phyloP scores from a whole-genome alignment of 2,888 invertebrate genomes.

The Lasioglossum leucozonium region DNA sequence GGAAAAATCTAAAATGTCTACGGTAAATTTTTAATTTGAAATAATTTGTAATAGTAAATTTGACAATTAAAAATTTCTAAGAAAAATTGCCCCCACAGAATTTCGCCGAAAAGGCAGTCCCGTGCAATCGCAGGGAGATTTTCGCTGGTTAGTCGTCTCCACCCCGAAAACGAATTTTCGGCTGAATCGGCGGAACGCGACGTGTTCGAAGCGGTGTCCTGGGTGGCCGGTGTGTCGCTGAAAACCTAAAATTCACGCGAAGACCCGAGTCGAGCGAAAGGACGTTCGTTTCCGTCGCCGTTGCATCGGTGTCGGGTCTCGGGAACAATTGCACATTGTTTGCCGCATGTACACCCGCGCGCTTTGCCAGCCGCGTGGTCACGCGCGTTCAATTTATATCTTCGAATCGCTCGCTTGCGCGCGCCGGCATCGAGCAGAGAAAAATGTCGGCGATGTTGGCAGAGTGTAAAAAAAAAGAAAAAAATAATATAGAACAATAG shows the following conservation, averaged over 20 bases:
- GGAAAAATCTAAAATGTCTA: too few relatives aligned
- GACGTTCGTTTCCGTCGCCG: neutral
- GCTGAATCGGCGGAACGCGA: neutral
- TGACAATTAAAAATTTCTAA: too few relatives aligned
- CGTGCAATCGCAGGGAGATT: too few relatives aligned
- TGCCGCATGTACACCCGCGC: constrained; percentile 4
- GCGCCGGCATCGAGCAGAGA: neutral
- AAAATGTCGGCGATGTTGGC: neutral
- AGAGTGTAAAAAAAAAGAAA: neutral
- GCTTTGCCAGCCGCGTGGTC: constrained; percentile 18
- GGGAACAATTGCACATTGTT: constrained; percentile 2
- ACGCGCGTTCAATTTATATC: constrained; percentile 45
- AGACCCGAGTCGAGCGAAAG: neutral
- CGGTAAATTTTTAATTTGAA: too few relatives aligned
- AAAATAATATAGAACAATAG: too few relatives aligned
- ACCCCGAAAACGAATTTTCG: neutral
- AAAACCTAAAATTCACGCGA: neutral
- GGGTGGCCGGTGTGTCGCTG: neutral
- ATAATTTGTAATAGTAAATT: too few relatives aligned
- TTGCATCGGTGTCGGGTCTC: neutral
- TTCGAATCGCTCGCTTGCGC: constrained; percentile 7
- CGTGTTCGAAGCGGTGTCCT: neutral
- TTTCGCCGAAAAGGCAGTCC: too few relatives aligned
- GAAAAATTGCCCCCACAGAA: too few relatives aligned
- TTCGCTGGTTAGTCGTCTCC: too few relatives aligned